Conservation (phyloP, 2,797 vertebrate species). For the Ispidina lecontei region DNA sequence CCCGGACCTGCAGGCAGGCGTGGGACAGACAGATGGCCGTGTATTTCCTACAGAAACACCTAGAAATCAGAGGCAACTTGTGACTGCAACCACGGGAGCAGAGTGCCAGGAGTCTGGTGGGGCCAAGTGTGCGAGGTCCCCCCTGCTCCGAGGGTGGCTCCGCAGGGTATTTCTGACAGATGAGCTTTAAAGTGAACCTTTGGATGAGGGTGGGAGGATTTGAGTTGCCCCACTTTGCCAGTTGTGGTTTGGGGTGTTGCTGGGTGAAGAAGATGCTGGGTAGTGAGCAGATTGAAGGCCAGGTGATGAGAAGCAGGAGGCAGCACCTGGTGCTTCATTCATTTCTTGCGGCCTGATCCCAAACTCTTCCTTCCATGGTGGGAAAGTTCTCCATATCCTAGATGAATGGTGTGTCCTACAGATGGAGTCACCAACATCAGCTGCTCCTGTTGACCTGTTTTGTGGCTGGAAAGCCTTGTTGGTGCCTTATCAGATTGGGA, state of each 20-base stretch:
- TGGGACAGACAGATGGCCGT: background rate
- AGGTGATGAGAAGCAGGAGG: background rate
- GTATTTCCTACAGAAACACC: conserved; percentile 50
- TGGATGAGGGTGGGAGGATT: background rate
- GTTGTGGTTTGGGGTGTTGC: background rate
- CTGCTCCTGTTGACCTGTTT: background rate
- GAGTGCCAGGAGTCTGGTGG: background rate
- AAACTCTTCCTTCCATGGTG: background rate
- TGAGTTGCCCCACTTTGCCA: background rate
- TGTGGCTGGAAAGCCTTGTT: background rate
- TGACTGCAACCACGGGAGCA: background rate
- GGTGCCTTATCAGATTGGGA: background rate
- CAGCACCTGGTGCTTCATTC: background rate
- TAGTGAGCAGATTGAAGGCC: rapidly evolving
- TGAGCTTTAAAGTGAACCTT: background rate
- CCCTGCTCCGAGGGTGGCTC: background rate
- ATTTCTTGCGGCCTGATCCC: background rate
- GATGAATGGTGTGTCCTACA: background rate
- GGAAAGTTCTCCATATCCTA: background rate
- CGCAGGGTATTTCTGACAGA: background rate
- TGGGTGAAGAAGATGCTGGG: background rate
- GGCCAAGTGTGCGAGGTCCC: background rate
- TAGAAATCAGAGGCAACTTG: background rate
- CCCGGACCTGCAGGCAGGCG: conserved; percentile 32
- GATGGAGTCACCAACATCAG: background rate